Evolutionary conservation across 2,113 vertebrate species (phyloP), one percentile per base, ranked within the genome.

Genomic region (Rhombomys opimus): DNA sequence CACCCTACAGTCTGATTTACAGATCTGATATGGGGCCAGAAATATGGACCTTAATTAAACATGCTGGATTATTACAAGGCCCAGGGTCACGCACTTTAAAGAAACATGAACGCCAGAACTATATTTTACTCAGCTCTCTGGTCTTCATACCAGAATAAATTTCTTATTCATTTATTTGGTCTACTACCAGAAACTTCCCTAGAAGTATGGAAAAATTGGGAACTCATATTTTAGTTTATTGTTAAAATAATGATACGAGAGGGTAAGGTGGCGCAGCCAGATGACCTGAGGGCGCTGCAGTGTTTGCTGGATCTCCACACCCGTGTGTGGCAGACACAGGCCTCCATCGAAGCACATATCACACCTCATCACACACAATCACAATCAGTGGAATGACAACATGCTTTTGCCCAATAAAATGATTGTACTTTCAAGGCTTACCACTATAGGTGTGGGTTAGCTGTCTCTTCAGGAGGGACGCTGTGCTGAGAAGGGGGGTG

Each of bases 191-290:
- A 86, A 95, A 46, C 38, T 73, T 90, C 61, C 25, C n/a, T 89
- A 91, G 52, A 87, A 93, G 72, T 92, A 63, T 57, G 17, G 77
- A 59, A 88, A 90, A 95, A 18, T 72, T 87, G 15, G 8, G 17
- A 84, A 80, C 15, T 85, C 38, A 22, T 91, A 91, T 78, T 93
- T 91, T 88, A 91, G 27, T 78, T 76, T 89, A 88, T 68, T 91
- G 78, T 46, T 90, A 95, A 94, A 91, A 52, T 84, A 87, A 92
- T 92, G n/a, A 52, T 91, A 30, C 76, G 20, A 35, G 35, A 20
- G 32, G 18, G 17, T 22, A 22, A 35, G 4, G 23, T 81, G 18
- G 20, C 18, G 22, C 22, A n/a, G 18, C 78, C 32, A n/a, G 25
- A 50, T 50, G 41, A 77, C 54, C 52, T 81, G 9, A 81, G 46